Percentiles rank a stretch among this genome's conserved stretches.
Conservation (phyloP, 1,140 invertebrate genomes). For the Dermatophagoides farinae region DNA sequence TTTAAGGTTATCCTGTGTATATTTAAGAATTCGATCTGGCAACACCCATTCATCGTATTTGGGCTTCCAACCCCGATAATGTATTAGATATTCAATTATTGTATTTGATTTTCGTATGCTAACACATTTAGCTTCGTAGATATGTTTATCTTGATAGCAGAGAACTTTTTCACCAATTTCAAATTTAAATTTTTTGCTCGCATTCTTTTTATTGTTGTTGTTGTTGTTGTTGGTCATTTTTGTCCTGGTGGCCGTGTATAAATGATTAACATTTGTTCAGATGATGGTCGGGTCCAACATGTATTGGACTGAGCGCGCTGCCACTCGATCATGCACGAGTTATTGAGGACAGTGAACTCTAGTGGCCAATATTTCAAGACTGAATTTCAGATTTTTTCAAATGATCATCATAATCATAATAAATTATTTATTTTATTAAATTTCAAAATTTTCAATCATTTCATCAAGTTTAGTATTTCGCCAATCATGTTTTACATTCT, state of each 20-base stretch:
- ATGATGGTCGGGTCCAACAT: too few relatives aligned
- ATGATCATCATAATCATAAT: too few relatives aligned
- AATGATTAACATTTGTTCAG: too few relatives aligned
- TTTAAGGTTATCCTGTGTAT: constrained; percentile 70
- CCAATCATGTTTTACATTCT: constrained; percentile 60
- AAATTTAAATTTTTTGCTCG: not conserved
- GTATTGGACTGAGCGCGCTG: too few relatives aligned
- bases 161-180: constrained; percentile 51
- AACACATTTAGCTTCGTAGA: constrained; percentile 88
- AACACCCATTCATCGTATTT: constrained; percentile 98
- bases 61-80: constrained; percentile 95
- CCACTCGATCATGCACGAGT: too few relatives aligned
- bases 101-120: constrained; percentile 62
- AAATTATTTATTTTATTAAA: not conserved
- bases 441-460: constrained; percentile 8
- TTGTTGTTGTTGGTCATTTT: too few relatives aligned
- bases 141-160: constrained; percentile 55
- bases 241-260: too few relatives aligned
- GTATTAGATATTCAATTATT: constrained; percentile 59
- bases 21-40: constrained; percentile 73
- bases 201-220: not conserved
- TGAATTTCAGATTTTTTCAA: too few relatives aligned
- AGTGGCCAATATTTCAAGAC: not conserved
- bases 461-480: constrained; percentile 44
- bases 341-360: too few relatives aligned